A percentile compares a stretch with the other conserved stretches of the same genome.
phyloP scores from a whole-genome alignment of 1,140 invertebrate species.

The Atta colombica region DNA sequence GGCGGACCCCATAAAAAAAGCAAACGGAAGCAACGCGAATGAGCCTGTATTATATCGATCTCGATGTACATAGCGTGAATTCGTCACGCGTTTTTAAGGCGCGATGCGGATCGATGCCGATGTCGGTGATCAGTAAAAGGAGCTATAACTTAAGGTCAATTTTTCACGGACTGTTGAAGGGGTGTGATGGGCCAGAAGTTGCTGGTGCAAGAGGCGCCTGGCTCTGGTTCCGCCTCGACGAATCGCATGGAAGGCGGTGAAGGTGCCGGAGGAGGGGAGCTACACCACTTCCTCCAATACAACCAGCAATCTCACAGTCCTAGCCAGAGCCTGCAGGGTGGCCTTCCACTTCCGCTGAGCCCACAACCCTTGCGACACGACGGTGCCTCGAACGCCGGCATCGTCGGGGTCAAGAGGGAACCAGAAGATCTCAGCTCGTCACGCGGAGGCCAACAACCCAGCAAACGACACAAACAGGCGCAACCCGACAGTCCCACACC shows the following conservation, averaged over 20 bases:
- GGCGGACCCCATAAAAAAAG: slow-evolving; percentile 3
- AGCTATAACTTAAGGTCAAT: slow-evolving; percentile 65
- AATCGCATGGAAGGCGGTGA: slow-evolving; percentile 88
- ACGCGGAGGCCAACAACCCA: slow-evolving; percentile 86
- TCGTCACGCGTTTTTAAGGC: slow-evolving; percentile 66
- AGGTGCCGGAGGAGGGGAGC: slow-evolving; percentile 86
- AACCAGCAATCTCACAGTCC: slow-evolving; percentile 88
- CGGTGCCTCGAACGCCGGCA: slow-evolving; percentile 82
- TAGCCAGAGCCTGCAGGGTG: slow-evolving; percentile 82
- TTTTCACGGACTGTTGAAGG: slow-evolving; percentile 78
- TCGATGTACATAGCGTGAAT: slow-evolving; percentile 45
- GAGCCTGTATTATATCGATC: not conserved
- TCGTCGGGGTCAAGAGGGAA: slow-evolving; percentile 89
- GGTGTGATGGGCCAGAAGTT: slow-evolving; percentile 86
- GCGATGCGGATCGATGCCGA: slow-evolving; percentile 6
- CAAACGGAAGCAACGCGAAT: slow-evolving; percentile 23
- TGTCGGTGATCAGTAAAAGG: slow-evolving; percentile 24
- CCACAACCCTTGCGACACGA: slow-evolving; percentile 84
- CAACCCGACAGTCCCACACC: slow-evolving; percentile 86
- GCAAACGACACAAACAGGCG: slow-evolving; percentile 84
- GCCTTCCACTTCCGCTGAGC: slow-evolving; percentile 84
- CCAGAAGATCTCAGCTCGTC: slow-evolving; percentile 89
- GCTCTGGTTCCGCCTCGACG: slow-evolving; percentile 82
- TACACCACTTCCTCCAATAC: slow-evolving; percentile 88
- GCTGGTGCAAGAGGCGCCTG: slow-evolving; percentile 84